These are phyloP conservation scores for Cheilosia scutellata DNA, from an alignment of 2,888 invertebrate genomes.

Conservation along the genomic window DNA sequence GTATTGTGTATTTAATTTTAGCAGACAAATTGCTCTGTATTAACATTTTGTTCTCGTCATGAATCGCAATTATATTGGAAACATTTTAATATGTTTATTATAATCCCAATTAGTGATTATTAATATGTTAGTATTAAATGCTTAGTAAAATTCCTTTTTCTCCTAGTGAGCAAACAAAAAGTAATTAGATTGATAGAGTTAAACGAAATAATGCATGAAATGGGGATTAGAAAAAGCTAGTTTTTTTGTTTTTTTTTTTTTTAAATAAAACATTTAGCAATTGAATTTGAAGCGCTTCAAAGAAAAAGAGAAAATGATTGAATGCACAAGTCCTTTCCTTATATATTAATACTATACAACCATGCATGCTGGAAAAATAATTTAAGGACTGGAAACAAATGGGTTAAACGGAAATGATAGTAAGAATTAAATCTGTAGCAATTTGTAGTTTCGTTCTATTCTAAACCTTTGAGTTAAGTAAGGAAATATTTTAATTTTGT, in stretches of 20 bases:
- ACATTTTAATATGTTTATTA: conserved; percentile 21
- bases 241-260: conserved; percentile 33
- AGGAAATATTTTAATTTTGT: conserved; percentile 50
- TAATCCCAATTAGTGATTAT: conserved; percentile 45
- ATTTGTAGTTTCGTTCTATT: conserved; percentile 21
- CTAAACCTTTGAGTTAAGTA: conserved; percentile 5
- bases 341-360: conserved; percentile 28
- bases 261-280: conserved; percentile 35
- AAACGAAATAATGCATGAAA: conserved; percentile 1
- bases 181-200: not conserved
- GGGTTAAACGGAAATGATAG: not conserved
- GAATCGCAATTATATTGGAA: conserved; percentile 22
- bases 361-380: conserved; percentile 42
- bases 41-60: conserved; percentile 33
- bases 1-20: conserved; percentile 19
- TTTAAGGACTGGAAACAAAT: conserved; percentile 6
- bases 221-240: conserved; percentile 27
- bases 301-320: conserved; percentile 6
- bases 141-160: conserved; percentile 35
- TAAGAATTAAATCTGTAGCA: conserved; percentile 24
- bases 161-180: conserved; percentile 36
- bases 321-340: conserved; percentile 16
- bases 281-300: conserved; percentile 32
- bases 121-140: conserved; percentile 31
- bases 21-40: conserved; percentile 31